Conservation (phyloP, 2,113 vertebrate species). For the Ciconia maguari region DNA sequence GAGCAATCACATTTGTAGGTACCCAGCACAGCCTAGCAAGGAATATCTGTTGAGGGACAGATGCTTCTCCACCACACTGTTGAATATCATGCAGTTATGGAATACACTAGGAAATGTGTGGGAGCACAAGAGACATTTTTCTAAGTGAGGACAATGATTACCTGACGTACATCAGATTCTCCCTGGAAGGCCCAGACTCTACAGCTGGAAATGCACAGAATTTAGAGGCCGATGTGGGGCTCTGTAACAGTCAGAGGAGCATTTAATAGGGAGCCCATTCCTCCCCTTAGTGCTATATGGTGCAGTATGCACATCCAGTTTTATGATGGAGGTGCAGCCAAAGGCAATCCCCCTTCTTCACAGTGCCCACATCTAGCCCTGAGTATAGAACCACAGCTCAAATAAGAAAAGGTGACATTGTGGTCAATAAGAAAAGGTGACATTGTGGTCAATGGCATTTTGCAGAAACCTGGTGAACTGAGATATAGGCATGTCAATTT, state of each 20-base stretch:
- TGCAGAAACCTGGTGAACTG: neutral
- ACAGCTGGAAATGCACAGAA: neutral
- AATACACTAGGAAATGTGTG: neutral
- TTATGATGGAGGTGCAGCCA: neutral
- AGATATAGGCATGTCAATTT: neutral
- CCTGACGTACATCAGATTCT: neutral
- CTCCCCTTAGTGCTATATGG: neutral
- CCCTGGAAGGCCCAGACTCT: neutral
- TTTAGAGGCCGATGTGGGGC: neutral
- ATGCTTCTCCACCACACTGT: neutral
- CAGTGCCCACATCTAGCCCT: neutral
- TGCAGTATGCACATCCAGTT: neutral
- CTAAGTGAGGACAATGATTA: neutral
- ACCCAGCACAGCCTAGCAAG: neutral
- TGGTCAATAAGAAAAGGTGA: neutral
- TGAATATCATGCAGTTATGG: neutral
- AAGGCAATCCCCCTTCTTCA: neutral
- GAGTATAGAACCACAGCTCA: neutral
- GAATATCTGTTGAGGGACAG: neutral
- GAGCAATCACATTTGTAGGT: neutral
- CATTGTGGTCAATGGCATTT: neutral
- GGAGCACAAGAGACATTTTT: neutral
- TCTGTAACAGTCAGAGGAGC: neutral
- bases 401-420: neutral
- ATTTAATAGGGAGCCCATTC: neutral